A percentile compares a stretch with the other conserved stretches of the same genome.
Evolutionary conservation across 2,888 invertebrate genomes (phyloP).

Genomic region (Cataglyphis rosenhaueri): DNA sequence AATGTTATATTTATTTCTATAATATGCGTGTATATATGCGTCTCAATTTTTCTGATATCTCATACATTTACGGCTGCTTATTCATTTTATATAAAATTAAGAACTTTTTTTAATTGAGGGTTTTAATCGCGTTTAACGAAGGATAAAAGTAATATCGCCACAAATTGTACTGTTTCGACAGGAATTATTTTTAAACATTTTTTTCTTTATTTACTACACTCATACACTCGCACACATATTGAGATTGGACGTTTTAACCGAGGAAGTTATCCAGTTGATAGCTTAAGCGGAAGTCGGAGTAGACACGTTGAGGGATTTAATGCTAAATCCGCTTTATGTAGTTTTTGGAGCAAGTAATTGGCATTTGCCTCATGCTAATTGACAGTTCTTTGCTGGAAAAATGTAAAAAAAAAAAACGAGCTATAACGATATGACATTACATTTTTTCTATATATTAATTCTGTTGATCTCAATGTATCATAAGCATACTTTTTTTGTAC

Average conservation of each 20-base stretch:
- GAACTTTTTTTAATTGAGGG: slow-evolving; percentile 7
- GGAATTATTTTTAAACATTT: slow-evolving; percentile 2
- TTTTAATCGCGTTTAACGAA: slow-evolving; percentile 9
- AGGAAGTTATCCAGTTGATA: slow-evolving; percentile 25
- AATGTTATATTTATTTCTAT: neutral
- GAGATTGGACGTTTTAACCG: slow-evolving; percentile 13
- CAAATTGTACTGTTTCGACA: slow-evolving; percentile 21
- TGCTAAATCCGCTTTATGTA: slow-evolving; percentile 63
- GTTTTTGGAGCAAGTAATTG: slow-evolving; percentile 64
- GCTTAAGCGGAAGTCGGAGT: slow-evolving; percentile 41
- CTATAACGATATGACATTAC: neutral
- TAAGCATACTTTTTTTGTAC: neutral
- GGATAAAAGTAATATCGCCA: slow-evolving; percentile 5
- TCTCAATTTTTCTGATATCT: neutral
- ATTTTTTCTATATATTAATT: neutral
- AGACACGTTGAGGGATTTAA: slow-evolving; percentile 61
- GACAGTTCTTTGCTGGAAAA: slow-evolving; percentile 60
- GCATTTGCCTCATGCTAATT: slow-evolving; percentile 61
- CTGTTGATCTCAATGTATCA: neutral
- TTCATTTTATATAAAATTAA: neutral
- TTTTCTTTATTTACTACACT: neutral
- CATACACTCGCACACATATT: neutral
- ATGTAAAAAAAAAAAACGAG: slow-evolving; percentile 41
- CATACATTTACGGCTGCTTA: neutral
- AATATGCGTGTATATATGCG: neutral